Evolutionary conservation across 2,113 vertebrate species (phyloP).

Genomic region (Struthio camelus): DNA sequence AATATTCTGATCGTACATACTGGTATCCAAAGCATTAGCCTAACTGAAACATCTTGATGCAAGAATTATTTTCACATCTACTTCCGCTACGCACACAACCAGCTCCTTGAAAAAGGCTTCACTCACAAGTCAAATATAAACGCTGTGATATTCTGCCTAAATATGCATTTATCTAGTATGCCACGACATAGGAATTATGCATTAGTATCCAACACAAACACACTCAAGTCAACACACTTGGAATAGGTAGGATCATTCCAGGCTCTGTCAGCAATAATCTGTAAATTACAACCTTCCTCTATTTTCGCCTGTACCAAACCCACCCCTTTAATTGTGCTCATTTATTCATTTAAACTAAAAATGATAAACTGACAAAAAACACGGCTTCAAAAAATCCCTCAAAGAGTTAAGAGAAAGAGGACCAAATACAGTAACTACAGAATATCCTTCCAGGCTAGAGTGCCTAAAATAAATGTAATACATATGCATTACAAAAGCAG

Average conservation of each 20-base stretch:
- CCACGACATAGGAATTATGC: background rate
- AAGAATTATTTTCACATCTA: conserved; percentile 12
- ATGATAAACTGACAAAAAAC: background rate
- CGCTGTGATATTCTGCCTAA: conserved; percentile 18
- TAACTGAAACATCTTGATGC: background rate
- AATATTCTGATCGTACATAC: background rate
- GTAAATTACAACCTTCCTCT: conserved; percentile 23
- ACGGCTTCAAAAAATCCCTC: background rate
- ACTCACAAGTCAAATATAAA: conserved; percentile 14
- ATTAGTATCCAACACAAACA: background rate
- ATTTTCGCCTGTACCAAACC: conserved; percentile 1
- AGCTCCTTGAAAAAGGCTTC: background rate
- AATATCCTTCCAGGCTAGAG: background rate
- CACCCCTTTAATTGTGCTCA: conserved; percentile 27
- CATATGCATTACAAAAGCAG: background rate
- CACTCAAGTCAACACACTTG: background rate
- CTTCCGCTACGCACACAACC: background rate
- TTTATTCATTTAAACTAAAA: conserved; percentile 25
- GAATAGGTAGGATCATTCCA: conserved; percentile 32
- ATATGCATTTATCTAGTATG: conserved; percentile 1
- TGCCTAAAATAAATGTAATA: background rate
- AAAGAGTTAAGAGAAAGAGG: background rate
- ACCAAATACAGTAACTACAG: background rate
- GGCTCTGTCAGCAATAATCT: background rate
- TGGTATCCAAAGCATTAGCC: background rate